Conservation (phyloP, 2,888 invertebrate species). For the Lottia gigantea region DNA sequence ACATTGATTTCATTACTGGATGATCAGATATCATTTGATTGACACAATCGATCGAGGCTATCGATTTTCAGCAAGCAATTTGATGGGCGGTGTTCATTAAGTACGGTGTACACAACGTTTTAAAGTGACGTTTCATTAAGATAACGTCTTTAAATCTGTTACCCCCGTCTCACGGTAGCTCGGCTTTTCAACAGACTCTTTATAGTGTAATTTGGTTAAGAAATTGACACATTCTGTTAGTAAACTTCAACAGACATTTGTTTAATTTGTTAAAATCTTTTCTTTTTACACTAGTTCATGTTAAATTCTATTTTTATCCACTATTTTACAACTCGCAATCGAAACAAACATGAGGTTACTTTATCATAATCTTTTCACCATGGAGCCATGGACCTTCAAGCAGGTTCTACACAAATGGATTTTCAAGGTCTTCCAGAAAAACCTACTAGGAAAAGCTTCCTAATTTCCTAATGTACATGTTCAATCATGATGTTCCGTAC, state of each 20-base stretch:
- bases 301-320: no score
- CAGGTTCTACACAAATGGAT: no score
- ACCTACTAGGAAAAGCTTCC: no score
- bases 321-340: no score
- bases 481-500: no score
- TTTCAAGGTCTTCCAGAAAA: no score
- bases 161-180: neutral
- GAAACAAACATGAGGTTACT: no score
- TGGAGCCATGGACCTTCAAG: no score
- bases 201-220: neutral
- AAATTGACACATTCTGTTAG: neutral
- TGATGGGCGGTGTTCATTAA: constrained; percentile 11
- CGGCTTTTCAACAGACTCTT: neutral
- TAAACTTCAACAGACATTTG: neutral
- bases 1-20: constrained; percentile 4
- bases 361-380: no score
- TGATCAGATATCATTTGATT: constrained; percentile 11
- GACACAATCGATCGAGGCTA: neutral
- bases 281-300: no score
- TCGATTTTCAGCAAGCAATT: neutral
- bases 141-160: constrained; percentile 8
- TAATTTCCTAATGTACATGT: no score
- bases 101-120: neutral
- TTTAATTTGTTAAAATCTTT: neutral
- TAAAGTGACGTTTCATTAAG: constrained; percentile 8